Base-by-base conservation (phyloP, 2,888 invertebrate species). In the Dinocampus coccinellae region DNA sequence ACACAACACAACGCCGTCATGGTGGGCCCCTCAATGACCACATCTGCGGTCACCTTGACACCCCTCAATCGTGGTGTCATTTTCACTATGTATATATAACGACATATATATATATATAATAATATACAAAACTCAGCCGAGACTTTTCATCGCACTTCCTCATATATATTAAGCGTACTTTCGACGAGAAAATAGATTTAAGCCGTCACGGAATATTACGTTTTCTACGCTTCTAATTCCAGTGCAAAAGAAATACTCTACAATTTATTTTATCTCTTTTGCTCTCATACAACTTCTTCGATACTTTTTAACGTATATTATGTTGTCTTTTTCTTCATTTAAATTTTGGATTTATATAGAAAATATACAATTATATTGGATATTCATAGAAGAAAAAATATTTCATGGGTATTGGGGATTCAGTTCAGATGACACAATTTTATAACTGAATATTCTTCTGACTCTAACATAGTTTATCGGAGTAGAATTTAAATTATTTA, bases 11-110 rank as follows among this genome's bases (percentile, higher is more conserved):
- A 64, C 52, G 68, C 47, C 73, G 74, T 75, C 74, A 75, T 69
- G 74, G 67, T 73, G 58, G 47, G 64, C 9, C 60, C 53, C 16
- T 53, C 52, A 42, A 22, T 63, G 63, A 58, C 33, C 69, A 57
- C 74, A 74, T 75, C 73, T 75, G 75, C 75, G 73, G 73, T 75
- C 69, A 69, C 65, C 9, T 55, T 62, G 65, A 33, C 69, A 57
- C 53, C 72, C 47, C 63, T 70, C 73, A 26, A 53, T 47, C 69
- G 55, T 53, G 55, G 36, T 61, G 53, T 61, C 73, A 42, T 42
- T 22, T 55, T 34, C 65, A 52, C 20, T 60, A 16, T 7, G n/a
- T 22, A 20, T 29, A 36, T 36, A 22, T 62, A 24, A 33, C 34
- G 64, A 42, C 11, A 53, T 36, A 11, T 36, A 61, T 52, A 57